Base-by-base conservation (phyloP, 2,113 vertebrate genomes). In the Xiphorhynchus elegans region DNA sequence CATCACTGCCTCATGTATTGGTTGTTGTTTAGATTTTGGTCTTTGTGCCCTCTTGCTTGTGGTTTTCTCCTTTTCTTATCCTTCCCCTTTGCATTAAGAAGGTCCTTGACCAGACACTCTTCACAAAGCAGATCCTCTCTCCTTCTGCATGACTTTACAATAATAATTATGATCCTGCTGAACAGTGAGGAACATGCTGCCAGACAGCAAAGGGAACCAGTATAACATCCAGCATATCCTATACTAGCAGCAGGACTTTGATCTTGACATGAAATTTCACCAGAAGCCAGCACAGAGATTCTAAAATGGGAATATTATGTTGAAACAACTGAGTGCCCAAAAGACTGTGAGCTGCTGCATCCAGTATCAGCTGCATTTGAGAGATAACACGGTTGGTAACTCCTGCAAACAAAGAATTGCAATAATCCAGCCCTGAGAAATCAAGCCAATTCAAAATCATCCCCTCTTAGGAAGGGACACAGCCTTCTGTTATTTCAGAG, bases 331-430 rank as follows among this genome's bases (percentile, higher is more conserved):
- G 5, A 93, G 40, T 37, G 40, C 69, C 64, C 67, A 60, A 37
- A 93, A 93, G 83, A 55, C 62, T 79, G 10, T 33, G 74, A 95
- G 84, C 84, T 85, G 76, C 85, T 81, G 46, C 79, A 72, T 81
- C n/a, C 79, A 77, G 5, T 68, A 84, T 95, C 85, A 84, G 68
- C 97, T 95, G 95, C 66, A 60, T 85, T 87, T 0, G 2, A 69
- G 76, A 97, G 95, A 97, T 96, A 96, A 93, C 76, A 58, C 0
- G 0, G 87, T 59, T 49, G 80, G 83, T 91, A 83, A 93, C 91
- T 94, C 62, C 74, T 78, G 83, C 95, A 88, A 96, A 95, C 67
- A 96, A 95, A 95, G 90, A 95, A 93, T 53, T 84, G 63, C 85
- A 92, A 68, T 95, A 95, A 96, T 92, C 86, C 77, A 93, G 74